phyloP scores from a whole-genome alignment of 2,888 invertebrate species.

The Scrobipalpa costella region DNA sequence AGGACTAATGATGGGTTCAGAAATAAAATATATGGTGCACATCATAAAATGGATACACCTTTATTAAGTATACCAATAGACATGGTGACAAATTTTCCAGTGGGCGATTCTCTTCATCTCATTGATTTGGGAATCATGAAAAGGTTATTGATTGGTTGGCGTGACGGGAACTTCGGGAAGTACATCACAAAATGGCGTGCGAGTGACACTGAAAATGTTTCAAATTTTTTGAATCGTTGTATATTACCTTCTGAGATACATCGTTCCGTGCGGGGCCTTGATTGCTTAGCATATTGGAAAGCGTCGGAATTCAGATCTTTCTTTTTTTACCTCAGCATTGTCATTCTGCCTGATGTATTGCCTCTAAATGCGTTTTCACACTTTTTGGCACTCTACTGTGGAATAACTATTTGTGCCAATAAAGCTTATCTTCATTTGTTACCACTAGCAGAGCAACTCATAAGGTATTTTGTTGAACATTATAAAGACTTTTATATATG shows the following conservation, averaged over 20 bases:
- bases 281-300: constrained; percentile 36
- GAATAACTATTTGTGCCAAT: constrained; percentile 37
- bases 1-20: constrained; percentile 36
- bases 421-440: constrained; percentile 27
- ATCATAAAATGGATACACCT: constrained; percentile 32
- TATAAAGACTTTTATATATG: constrained; percentile 33
- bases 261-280: constrained; percentile 33
- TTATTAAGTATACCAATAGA: constrained; percentile 27
- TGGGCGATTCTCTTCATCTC: constrained; percentile 33
- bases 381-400: constrained; percentile 36
- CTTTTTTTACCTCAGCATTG: constrained; percentile 34
- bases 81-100: constrained; percentile 29
- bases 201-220: constrained; percentile 31
- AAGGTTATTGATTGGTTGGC: constrained; percentile 34
- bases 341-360: constrained; percentile 33
- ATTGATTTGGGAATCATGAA: constrained; percentile 32
- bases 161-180: constrained; percentile 30
- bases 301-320: constrained; percentile 37
- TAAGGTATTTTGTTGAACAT: constrained; percentile 30
- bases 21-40: constrained; percentile 31
- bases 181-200: constrained; percentile 28
- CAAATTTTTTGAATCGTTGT: constrained; percentile 28
- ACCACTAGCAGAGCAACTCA: constrained; percentile 32
- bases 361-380: constrained; percentile 30
- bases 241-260: constrained; percentile 37